Percentiles rank a stretch among this genome's conserved stretches.
These are phyloP conservation scores for Telmatochromis brichardi DNA, from an alignment of 2,113 vertebrate species.

Conservation along the genomic window DNA sequence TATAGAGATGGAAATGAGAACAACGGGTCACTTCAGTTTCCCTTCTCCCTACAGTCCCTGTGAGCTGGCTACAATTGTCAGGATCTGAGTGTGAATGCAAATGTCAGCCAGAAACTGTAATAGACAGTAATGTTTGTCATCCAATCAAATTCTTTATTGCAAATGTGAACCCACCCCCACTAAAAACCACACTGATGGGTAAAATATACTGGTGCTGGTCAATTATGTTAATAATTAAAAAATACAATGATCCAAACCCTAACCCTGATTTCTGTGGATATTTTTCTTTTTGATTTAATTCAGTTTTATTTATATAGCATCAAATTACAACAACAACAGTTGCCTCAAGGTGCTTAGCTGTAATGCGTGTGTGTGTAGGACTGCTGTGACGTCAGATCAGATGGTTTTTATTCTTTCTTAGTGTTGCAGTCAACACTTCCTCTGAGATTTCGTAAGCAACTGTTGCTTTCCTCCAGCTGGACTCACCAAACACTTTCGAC, in stretches of 20 bases:
- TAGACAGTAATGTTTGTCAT: background rate
- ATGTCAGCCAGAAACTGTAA: background rate
- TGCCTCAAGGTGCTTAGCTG: background rate
- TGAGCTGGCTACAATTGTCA: background rate
- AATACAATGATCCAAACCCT: background rate
- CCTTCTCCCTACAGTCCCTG: background rate
- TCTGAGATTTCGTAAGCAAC: background rate
- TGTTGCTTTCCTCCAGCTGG: background rate
- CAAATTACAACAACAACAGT: background rate
- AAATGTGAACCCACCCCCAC: background rate
- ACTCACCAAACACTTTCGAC: background rate
- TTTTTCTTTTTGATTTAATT: background rate
- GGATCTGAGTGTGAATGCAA: background rate
- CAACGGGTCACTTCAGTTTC: background rate
- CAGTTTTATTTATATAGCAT: background rate
- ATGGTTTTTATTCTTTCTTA: background rate
- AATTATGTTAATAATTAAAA: background rate
- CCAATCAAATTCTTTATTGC: background rate
- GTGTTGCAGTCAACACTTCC: background rate
- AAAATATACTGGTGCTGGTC: background rate
- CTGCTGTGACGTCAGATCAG: background rate
- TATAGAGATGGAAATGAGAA: background rate
- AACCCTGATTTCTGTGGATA: background rate
- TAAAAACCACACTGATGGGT: background rate
- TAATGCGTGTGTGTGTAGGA: background rate